Percentiles rank a stretch among this genome's conserved stretches.
Conservation (phyloP, 2,888 invertebrate species). For the Andrena bucephala region DNA sequence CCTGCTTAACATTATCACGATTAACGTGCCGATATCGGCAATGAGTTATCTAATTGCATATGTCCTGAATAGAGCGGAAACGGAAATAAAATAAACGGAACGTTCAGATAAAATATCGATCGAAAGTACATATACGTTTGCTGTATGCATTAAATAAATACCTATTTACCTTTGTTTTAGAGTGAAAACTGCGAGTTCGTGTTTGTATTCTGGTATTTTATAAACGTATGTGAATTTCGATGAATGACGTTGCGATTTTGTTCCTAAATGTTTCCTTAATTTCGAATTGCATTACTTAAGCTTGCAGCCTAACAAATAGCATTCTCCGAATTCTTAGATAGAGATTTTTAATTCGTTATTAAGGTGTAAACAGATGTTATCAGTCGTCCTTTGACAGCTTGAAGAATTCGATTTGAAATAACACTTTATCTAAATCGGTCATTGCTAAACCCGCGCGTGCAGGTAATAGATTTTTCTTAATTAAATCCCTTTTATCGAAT, state of each 20-base stretch:
- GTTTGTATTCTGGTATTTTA: no score
- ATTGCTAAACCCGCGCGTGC: not conserved
- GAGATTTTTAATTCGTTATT: no score
- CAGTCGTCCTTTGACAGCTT: conserved; percentile 9
- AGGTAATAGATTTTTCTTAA: not conserved
- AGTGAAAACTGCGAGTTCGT: no score
- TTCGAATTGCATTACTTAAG: not conserved
- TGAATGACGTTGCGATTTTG: not conserved
- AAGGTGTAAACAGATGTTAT: conserved; percentile 10
- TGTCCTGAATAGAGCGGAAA: not conserved
- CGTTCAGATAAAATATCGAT: not conserved
- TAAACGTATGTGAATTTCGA: no score
- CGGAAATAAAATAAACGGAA: no score
- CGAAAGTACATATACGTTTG: not conserved
- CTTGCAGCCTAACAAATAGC: no score
- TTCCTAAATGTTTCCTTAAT: not conserved
- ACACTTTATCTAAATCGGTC: conserved; percentile 32
- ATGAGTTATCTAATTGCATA: not conserved
- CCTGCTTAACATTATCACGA: conserved; percentile 6
- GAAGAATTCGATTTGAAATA: not conserved
- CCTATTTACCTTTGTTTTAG: no score
- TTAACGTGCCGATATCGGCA: not conserved
- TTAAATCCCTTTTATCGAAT: conserved; percentile 22
- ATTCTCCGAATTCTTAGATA: no score
- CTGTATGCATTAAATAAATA: no score